Conservation (phyloP, 2,888 invertebrate species). For the Omphaloscelis lunosa region DNA sequence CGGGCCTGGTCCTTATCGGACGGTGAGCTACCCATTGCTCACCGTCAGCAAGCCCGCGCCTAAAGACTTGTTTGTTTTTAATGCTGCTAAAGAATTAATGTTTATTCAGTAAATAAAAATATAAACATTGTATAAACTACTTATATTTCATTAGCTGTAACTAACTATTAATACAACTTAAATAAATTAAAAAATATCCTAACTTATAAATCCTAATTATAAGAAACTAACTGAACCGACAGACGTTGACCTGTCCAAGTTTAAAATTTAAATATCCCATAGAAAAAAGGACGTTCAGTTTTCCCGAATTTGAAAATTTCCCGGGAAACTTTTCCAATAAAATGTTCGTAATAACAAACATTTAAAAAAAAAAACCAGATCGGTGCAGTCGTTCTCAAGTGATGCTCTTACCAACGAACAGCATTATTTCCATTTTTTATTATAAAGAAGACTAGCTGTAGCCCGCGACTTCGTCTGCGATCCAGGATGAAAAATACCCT, state of each 20-base stretch:
- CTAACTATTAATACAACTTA: neutral
- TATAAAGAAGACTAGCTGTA: neutral
- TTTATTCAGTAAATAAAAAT: neutral
- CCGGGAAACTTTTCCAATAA: too few species aligned
- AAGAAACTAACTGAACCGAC: neutral
- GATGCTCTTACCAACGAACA: neutral
- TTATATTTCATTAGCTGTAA: neutral
- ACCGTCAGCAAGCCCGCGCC: too few species aligned
- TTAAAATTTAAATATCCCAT: neutral
- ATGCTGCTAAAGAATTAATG: neutral
- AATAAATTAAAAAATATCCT: neutral
- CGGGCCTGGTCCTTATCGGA: too few species aligned
- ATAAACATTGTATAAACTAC: neutral
- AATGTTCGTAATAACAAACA: neutral
- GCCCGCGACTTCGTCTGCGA: too few species aligned
- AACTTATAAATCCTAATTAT: neutral
- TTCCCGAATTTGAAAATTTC: too few species aligned
- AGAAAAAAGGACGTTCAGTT: too few species aligned
- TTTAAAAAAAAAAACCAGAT: too few species aligned
- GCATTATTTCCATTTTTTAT: neutral
- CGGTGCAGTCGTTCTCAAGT: neutral
- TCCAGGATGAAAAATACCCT: too few species aligned
- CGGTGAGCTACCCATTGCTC: too few species aligned
- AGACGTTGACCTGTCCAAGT: neutral
- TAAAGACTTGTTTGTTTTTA: neutral